Percentiles rank a stretch among this genome's conserved stretches.
These are phyloP conservation scores for Aricia agestis DNA, from an alignment of 1,140 invertebrate species.

Conservation along the genomic window DNA sequence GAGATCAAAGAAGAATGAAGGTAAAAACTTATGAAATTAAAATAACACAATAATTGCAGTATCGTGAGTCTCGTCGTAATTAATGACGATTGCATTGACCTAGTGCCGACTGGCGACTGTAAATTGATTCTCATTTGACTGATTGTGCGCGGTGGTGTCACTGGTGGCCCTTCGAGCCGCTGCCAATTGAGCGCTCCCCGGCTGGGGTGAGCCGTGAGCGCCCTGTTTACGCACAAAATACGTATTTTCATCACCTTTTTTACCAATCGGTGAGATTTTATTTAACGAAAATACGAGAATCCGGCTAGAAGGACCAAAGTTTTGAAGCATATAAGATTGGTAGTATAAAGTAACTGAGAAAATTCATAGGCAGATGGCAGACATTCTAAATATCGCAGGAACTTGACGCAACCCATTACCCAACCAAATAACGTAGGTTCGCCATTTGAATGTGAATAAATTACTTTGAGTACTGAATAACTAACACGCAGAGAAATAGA, in stretches of 20 bases:
- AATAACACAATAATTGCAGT: not conserved
- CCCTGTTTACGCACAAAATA: conserved; percentile 53
- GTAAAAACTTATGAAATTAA: not conserved
- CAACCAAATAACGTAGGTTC: too few species aligned
- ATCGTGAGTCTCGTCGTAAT: not conserved
- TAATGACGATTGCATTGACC: conserved; percentile 36
- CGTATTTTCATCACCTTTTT: not conserved
- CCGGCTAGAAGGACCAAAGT: too few species aligned
- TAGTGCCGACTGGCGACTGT: conserved; percentile 44
- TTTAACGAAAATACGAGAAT: too few species aligned
- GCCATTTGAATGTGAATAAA: too few species aligned
- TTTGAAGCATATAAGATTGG: too few species aligned
- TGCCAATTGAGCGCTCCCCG: conserved; percentile 66
- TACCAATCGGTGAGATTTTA: not conserved
- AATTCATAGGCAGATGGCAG: too few species aligned
- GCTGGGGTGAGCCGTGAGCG: conserved; percentile 30
- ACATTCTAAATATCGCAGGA: too few species aligned
- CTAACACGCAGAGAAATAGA: too few species aligned
- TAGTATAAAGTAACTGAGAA: too few species aligned
- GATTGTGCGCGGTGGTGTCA: conserved; percentile 69
- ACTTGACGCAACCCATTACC: too few species aligned
- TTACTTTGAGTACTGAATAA: too few species aligned
- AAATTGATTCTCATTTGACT: conserved; percentile 70
- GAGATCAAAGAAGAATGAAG: not conserved
- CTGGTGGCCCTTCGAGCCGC: conserved; percentile 63